Evolutionary conservation across 2,888 invertebrate species (phyloP).

Genomic region (Microctonus hyperodae): DNA sequence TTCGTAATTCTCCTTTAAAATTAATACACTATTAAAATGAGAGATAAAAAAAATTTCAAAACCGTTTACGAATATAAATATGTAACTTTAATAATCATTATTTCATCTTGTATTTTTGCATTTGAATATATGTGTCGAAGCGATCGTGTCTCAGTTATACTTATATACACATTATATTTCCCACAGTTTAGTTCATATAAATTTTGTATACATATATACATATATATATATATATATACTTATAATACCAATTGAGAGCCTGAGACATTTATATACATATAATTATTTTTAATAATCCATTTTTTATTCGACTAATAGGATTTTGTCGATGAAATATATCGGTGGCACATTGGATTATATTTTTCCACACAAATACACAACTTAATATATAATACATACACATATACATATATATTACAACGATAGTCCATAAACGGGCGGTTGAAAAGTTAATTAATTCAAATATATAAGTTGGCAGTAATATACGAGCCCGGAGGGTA

Average conservation of each 20-base stretch:
- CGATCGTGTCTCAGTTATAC: neutral
- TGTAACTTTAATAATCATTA: slow-evolving; percentile 9
- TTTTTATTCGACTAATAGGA: slow-evolving; percentile 18
- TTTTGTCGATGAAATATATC: slow-evolving; percentile 17
- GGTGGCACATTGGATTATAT: slow-evolving; percentile 2
- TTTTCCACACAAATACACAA: neutral
- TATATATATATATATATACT: neutral
- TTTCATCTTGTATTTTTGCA: neutral
- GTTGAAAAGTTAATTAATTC: slow-evolving; percentile 56
- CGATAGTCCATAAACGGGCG: slow-evolving; percentile 19
- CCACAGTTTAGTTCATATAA: too few relatives aligned
- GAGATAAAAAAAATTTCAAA: neutral
- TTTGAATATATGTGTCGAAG: slow-evolving; percentile 1
- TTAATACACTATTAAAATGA: neutral
- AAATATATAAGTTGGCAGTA: slow-evolving; percentile 51
- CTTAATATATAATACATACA: neutral
- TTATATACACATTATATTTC: neutral
- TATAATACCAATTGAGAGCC: neutral
- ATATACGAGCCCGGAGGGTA: slow-evolving; percentile 39
- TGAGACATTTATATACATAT: neutral
- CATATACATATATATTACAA: neutral
- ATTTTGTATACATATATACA: neutral
- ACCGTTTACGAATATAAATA: slow-evolving; percentile 7
- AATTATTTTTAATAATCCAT: neutral
- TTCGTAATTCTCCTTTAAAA: too few relatives aligned